Evolutionary conservation across 1,140 invertebrate species (phyloP).

Genomic region (Neoseiulus cucumeris): DNA sequence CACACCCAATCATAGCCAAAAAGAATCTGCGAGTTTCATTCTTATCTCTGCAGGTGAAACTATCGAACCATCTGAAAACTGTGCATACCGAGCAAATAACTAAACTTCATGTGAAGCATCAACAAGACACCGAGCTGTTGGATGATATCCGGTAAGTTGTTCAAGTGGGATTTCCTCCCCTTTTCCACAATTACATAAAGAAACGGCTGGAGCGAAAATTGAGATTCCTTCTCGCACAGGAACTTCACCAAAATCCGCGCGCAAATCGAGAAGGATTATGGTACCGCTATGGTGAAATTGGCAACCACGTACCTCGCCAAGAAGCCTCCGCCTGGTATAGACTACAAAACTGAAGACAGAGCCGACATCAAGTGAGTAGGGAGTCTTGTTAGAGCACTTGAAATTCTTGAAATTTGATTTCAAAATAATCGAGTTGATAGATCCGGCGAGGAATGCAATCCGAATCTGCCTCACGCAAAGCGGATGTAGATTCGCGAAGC

Average conservation of each 20-base stretch:
- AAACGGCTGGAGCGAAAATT: not conserved
- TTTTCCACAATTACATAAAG: not conserved
- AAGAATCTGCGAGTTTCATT: too few relatives aligned
- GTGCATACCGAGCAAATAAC: slow-evolving; percentile 74
- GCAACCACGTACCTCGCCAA: slow-evolving; percentile 72
- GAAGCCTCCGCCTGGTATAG: slow-evolving; percentile 72
- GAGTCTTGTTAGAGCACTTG: not conserved
- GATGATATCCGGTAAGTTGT: slow-evolving; percentile 56
- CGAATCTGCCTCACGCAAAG: too few relatives aligned
- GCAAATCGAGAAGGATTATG: slow-evolving; percentile 80
- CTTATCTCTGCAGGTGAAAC: slow-evolving; percentile 8
- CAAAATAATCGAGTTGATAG: slow-evolving; percentile 11
- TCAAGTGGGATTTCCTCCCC: too few relatives aligned
- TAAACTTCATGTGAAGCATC: slow-evolving; percentile 77
- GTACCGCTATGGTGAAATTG: slow-evolving; percentile 71
- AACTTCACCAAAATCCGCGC: slow-evolving; percentile 76
- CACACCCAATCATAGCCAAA: too few relatives aligned
- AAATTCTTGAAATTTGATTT: not conserved
- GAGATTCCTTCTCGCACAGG: slow-evolving; percentile 32
- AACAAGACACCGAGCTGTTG: slow-evolving; percentile 80
- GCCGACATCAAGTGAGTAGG: slow-evolving; percentile 18
- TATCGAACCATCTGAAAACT: slow-evolving; percentile 15
- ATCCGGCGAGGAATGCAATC: not conserved
- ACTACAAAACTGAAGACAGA: slow-evolving; percentile 26
- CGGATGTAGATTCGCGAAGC: too few relatives aligned